Evolutionary conservation across 2,797 vertebrate genomes (phyloP), one percentile per base, ranked within the genome.

Genomic region (Nannoperca obscura): DNA sequence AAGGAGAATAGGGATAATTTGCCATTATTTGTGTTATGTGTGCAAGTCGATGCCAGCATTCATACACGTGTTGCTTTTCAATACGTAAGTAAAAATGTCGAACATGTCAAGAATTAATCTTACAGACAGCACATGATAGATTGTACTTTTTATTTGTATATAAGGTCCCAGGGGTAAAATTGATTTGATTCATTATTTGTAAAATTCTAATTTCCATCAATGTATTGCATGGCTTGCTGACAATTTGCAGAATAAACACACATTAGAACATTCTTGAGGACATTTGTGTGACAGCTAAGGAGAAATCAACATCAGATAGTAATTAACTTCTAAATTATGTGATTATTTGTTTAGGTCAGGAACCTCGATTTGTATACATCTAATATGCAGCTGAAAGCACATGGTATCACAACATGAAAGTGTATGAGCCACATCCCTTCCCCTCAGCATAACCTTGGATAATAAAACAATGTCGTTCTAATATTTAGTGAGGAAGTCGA

Each of bases 401-500:
- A 20, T 69, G 52, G 49, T 50, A 72, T 75, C 61, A 62, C 57
- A 49, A 50, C 65, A 88, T 85, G 65, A 86, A 84, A 88, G 80
- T 49, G 58, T 40, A 32, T 11, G 9, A 76, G 78, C 82, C 80
- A 88, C 83, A 88, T 81, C 82, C 85, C 62, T 84, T 89, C 82
- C 85, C 84, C 73, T 82, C 68, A 67, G 66, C 68, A 80, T 88
- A 90, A 91, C 89, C 89, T 92, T 90, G 85, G 79, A 90, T 88
- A 82, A 80, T 92, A 84, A 91, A 95, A 95, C 91, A 95, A 93
- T 95, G 80, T 92, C 93, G 89, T 85, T 89, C 80, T 80, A 91
- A 82, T 92, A 91, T 86, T 86, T 84, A 72, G 57, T 54, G 74
- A 94, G 94, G 92, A 94, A 94, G 91, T 90, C 73, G 65, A 88